A percentile compares a stretch with the other conserved stretches of the same genome.
Evolutionary conservation across 1,140 invertebrate genomes (phyloP).

Genomic region (Meloidogyne chitwoodi): DNA sequence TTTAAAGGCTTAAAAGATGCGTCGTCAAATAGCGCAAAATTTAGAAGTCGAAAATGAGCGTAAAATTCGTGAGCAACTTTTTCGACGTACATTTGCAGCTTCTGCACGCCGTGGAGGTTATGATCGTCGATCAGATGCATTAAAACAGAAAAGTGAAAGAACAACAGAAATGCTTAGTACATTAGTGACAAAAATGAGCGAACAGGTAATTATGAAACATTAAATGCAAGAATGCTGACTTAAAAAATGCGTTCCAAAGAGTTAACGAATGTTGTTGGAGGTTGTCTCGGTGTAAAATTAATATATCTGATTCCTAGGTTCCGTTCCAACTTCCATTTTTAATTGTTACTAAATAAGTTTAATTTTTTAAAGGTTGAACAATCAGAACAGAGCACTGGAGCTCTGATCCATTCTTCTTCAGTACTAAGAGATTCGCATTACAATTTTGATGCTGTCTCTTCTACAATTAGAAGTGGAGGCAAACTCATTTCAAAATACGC

Average conservation of each 20-base stretch:
- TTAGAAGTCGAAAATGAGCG: constrained; percentile 6
- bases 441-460: constrained; percentile 23
- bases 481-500: constrained; percentile 36
- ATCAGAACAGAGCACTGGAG: constrained; percentile 26
- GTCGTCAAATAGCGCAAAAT: not conserved
- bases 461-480: constrained; percentile 30
- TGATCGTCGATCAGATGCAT: constrained; percentile 18
- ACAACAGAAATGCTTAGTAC: constrained; percentile 30
- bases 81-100: constrained; percentile 14
- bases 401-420: constrained; percentile 24
- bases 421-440: constrained; percentile 23
- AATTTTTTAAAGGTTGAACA: constrained; percentile 15
- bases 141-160: constrained; percentile 9
- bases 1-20: not conserved
- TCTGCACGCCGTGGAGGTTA: constrained; percentile 2
- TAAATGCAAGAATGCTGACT: not conserved
- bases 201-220: constrained; percentile 4
- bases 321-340: no score
- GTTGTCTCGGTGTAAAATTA: no score
- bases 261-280: no score
- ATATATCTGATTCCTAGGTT: no score
- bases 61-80: constrained; percentile 19
- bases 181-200: constrained; percentile 29
- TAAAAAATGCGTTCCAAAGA: no score
- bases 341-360: not conserved